A percentile compares a stretch with the other conserved stretches of the same genome.
Conservation (phyloP, 2,113 vertebrate genomes). For the Nycticebus coucang region DNA sequence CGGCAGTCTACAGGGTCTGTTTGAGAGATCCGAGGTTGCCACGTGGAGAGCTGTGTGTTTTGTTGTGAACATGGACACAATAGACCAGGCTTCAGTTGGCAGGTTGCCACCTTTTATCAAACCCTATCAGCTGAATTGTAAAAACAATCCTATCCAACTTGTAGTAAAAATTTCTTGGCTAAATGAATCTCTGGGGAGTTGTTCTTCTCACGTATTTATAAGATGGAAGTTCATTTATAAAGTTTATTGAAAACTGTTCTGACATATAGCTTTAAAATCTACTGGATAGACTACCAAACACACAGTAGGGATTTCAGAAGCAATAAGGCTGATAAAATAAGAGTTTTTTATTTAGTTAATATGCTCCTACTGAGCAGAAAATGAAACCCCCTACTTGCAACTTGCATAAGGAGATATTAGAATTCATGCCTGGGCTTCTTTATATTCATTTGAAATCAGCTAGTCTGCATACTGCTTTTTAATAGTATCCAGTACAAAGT, state of each 20-base stretch:
- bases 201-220: constrained; percentile 60
- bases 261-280: background rate
- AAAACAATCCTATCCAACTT: background rate
- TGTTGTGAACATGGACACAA: background rate
- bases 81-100: background rate
- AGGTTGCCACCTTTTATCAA: background rate
- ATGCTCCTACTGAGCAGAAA: background rate
- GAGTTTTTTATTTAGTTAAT: background rate
- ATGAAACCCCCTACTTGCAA: background rate
- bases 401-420: background rate
- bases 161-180: constrained; percentile 63
- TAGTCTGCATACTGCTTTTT: background rate
- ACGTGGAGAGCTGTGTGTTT: background rate
- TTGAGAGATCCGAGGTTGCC: background rate
- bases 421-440: background rate
- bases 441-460: background rate
- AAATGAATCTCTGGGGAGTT: constrained; percentile 70
- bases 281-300: background rate
- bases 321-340: background rate
- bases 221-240: constrained; percentile 61
- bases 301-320: constrained; percentile 51
- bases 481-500: background rate
- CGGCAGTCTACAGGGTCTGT: too few species aligned
- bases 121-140: background rate
- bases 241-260: constrained; percentile 20